Evolutionary conservation across 2,888 invertebrate species (phyloP).

Genomic region (Phania funesta): DNA sequence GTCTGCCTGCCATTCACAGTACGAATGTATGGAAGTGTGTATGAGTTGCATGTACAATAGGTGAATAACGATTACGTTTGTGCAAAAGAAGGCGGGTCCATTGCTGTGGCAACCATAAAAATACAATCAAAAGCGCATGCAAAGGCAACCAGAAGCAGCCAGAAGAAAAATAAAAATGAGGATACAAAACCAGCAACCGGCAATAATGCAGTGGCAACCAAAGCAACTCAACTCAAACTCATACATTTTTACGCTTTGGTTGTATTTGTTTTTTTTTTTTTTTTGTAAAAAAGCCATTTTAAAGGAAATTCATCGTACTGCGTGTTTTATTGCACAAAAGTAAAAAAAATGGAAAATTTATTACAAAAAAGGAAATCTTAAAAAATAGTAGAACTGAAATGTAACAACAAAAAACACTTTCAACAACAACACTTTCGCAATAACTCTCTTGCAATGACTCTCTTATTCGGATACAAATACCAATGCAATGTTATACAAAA

Average conservation of each 20-base stretch:
- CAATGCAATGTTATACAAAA: not conserved
- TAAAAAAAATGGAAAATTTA: not conserved
- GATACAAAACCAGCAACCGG: constrained; percentile 11
- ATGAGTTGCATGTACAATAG: constrained; percentile 71
- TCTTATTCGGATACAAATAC: constrained; percentile 24
- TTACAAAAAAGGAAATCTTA: not conserved
- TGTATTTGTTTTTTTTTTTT: not conserved
- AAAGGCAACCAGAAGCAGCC: constrained; percentile 53
- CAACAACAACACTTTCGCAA: not conserved
- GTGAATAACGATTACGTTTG: constrained; percentile 70
- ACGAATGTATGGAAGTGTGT: not conserved
- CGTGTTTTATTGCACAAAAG: not conserved
- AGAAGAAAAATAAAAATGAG: constrained; percentile 18
- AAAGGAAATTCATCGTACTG: constrained; percentile 9
- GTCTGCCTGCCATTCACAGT: constrained; percentile 5
- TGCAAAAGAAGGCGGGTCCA: constrained; percentile 77
- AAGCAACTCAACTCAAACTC: constrained; percentile 20
- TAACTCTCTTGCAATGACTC: constrained; percentile 41
- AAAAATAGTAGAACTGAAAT: constrained; percentile 1
- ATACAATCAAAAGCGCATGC: constrained; percentile 70
- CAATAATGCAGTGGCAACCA: constrained; percentile 53
- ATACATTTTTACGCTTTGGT: not conserved
- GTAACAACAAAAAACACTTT: constrained; percentile 24
- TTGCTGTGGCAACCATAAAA: constrained; percentile 75
- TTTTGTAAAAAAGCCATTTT: not conserved